Evolutionary conservation across 2,797 vertebrate species (phyloP), one percentile per base, ranked within the genome.

Genomic region (Hafferia zeledoni): DNA sequence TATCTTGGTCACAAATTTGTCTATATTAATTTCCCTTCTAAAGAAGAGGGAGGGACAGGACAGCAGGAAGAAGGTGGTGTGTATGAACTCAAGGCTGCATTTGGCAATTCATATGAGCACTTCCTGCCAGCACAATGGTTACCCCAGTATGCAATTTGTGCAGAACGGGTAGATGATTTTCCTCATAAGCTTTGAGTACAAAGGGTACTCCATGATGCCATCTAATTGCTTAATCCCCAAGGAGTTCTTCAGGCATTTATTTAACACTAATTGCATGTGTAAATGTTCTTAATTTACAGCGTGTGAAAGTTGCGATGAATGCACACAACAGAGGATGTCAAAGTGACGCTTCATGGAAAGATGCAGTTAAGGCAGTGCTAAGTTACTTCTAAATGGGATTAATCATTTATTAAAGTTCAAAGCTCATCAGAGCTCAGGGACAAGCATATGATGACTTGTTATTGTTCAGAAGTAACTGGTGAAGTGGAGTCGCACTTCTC

Each of bases 191-290:
- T 6, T 68, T 61, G 83, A 95, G 78, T 87, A 96, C 94, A 96
- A 97, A 97, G 92, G 70, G 67, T 82, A 72, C 81, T 95, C 74
- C 89, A 61, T 90, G 93, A 89, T 97, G 92, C 88, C 86, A 39
- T 91, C 89, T 95, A 96, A 97, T 96, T 96, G 92, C 91, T 88
- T 95, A 92, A 94, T 94, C 87, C 67, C 71, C 55, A 77, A 91
- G 83, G 90, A 91, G 91, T 69, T 95, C 87, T 85, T 81, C 43
- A 71, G 89, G 79, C 94, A 83, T 96, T 97, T 97, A 93, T 96
- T 96, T 95, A 94, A 89, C 55, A 56, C 91, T 96, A 96, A 97
- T 96, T 96, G 90, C 81, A 85, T 94, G 93, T 94, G 94, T 95
- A 97, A 97, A 93, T 84, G 90, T 87, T 89, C 89, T 94, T 92